A percentile compares a stretch with the other conserved stretches of the same genome.
Evolutionary conservation across 2,888 invertebrate genomes (phyloP).

Genomic region (Acrobasis suavella): DNA sequence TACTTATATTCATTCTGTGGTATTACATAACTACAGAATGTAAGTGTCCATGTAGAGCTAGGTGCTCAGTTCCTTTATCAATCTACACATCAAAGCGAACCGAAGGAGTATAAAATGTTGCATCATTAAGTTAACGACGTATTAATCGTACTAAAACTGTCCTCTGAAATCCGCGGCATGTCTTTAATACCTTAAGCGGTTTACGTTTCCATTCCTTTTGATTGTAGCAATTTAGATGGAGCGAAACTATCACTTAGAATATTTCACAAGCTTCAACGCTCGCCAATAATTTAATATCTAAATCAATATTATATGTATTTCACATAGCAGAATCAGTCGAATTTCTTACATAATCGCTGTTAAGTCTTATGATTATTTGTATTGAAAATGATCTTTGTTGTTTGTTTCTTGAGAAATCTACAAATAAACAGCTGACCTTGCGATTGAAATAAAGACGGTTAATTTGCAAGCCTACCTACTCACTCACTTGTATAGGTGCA

Average conservation of each 20-base stretch:
- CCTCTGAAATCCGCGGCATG: background rate
- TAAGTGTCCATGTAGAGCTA: background rate
- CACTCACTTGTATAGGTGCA: too few relatives aligned
- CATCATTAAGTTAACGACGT: background rate
- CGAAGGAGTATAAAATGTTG: slow-evolving; percentile 12
- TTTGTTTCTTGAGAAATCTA: too few relatives aligned
- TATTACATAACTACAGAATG: background rate
- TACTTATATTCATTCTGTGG: too few relatives aligned
- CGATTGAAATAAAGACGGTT: too few relatives aligned
- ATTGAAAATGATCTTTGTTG: too few relatives aligned
- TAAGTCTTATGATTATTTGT: background rate
- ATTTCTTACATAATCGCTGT: background rate
- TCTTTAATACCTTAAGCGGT: background rate
- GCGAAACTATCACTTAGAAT: background rate
- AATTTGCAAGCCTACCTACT: too few relatives aligned
- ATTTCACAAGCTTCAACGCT: background rate
- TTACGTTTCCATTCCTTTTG: background rate
- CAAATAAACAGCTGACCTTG: too few relatives aligned
- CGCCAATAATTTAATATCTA: background rate
- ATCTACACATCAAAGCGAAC: slow-evolving; percentile 3
- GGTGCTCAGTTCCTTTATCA: background rate
- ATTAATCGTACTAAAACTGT: slow-evolving; percentile 3
- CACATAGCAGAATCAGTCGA: background rate
- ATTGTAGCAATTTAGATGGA: background rate
- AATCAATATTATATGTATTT: background rate